Evolutionary conservation across 1,140 invertebrate species (phyloP), one percentile per base, ranked within the genome.

Genomic region (Zaprionus camerounensis): DNA sequence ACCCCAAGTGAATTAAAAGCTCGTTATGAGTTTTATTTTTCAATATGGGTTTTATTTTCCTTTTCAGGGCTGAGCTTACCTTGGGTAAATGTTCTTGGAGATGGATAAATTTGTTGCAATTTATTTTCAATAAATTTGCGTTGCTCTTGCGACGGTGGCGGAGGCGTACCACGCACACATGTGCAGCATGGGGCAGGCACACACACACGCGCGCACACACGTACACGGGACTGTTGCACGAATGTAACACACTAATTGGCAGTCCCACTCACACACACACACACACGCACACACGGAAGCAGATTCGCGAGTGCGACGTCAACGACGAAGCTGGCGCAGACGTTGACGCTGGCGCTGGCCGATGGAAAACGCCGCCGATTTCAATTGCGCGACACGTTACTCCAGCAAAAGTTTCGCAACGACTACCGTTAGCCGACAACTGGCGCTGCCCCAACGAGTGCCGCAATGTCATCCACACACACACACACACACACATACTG

Each of bases 331-430:
- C 11, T 41, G 66, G 75, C 51, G 38, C 63, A 51, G 69, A 76
- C 46, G 76, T 36, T 49, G 65, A 79, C 51, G 56, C 70, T 77
- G 63, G 51, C 71, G 64, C 70, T 73, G 71, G 63, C 67, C 75
- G 83, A 63, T 80, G 61, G 61, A 63, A 74, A 76, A 76, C 64
- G 73, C 80, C 79, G 82, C 78, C 77, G 83, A 83, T 81, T 78
- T 78, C 77, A 88, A 83, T 81, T 75, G 73, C 81, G 84, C 80
- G 78, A 88, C 80, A 83, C 84, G 80, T 83, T 87, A 72, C 84
- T 84, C 78, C 84, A 90, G 78, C 84, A 90, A 84, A 87, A 87
- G 84, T 88, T 87, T 87, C 84, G 78, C 81, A 87, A 87, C 84
- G 84, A 87, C 84, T 87, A 86, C 80, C 78, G 80, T 73, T 67